phyloP scores from a whole-genome alignment of 2,888 invertebrate species.

The Phengaris arion region DNA sequence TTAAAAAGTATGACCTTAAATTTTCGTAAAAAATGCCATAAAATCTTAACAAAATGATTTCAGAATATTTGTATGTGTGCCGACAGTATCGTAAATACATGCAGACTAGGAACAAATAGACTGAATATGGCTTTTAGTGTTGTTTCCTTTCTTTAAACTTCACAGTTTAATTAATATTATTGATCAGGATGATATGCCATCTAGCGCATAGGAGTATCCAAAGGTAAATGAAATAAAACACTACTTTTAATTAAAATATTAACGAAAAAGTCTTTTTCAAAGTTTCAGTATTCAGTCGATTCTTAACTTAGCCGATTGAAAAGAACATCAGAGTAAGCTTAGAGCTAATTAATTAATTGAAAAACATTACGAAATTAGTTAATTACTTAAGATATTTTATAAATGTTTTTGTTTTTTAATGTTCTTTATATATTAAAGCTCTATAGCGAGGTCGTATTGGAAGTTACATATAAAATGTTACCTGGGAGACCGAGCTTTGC shows the following conservation, averaged over 20 bases:
- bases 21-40: too few species aligned
- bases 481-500: too few species aligned
- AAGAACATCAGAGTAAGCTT: slow-evolving; percentile 1
- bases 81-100: too few species aligned
- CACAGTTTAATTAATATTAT: not conserved
- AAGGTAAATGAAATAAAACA: not conserved
- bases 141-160: not conserved
- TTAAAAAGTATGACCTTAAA: too few species aligned
- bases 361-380: not conserved
- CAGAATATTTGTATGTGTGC: too few species aligned
- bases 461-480: not conserved
- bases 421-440: not conserved
- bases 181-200: not conserved
- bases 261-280: slow-evolving; percentile 1
- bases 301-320: not conserved
- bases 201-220: not conserved
- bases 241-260: slow-evolving; percentile 1
- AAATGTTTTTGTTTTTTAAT: not conserved
- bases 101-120: not conserved
- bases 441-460: not conserved
- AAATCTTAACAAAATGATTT: too few species aligned
- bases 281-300: slow-evolving; percentile 2
- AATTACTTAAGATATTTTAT: not conserved
- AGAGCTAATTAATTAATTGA: slow-evolving; percentile 6
- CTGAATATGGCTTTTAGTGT: not conserved